A percentile compares a stretch with the other conserved stretches of the same genome.
phyloP scores from a whole-genome alignment of 2,113 vertebrate species.

The Psilopsiagon aymara region DNA sequence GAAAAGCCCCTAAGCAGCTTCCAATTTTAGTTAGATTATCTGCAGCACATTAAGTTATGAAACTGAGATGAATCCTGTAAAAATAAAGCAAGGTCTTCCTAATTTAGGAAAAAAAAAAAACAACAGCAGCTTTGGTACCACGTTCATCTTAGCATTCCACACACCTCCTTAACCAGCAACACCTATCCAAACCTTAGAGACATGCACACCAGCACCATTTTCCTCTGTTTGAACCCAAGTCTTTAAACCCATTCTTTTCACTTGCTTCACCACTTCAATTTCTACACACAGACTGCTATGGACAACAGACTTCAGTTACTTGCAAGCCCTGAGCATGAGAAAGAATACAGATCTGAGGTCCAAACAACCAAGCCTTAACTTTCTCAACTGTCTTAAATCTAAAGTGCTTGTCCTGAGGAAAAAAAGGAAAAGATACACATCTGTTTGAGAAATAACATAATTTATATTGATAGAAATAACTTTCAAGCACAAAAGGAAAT shows the following conservation, averaged over 20 bases:
- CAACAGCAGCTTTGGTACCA: not conserved
- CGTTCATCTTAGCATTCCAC: not conserved
- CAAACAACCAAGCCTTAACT: not conserved
- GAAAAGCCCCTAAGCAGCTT: not conserved
- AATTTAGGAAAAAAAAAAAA: not conserved
- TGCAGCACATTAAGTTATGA: not conserved
- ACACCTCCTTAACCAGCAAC: not conserved
- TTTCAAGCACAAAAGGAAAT: not conserved
- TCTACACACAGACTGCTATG: not conserved
- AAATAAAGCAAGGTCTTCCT: not conserved
- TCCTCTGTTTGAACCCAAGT: not conserved
- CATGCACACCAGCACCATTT: not conserved
- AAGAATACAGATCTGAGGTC: not conserved
- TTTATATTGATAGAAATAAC: not conserved
- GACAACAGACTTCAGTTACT: not conserved
- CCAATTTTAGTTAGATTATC: not conserved
- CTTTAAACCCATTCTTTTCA: not conserved
- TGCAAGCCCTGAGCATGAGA: not conserved
- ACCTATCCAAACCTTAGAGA: not conserved
- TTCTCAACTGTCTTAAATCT: not conserved
- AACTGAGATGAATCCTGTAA: not conserved
- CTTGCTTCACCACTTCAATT: not conserved
- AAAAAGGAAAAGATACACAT: rapidly evolving
- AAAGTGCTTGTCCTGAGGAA: not conserved
- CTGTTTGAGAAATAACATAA: not conserved